Evolutionary conservation across 2,113 vertebrate genomes (phyloP).

Genomic region (Pseudorasbora parva): DNA sequence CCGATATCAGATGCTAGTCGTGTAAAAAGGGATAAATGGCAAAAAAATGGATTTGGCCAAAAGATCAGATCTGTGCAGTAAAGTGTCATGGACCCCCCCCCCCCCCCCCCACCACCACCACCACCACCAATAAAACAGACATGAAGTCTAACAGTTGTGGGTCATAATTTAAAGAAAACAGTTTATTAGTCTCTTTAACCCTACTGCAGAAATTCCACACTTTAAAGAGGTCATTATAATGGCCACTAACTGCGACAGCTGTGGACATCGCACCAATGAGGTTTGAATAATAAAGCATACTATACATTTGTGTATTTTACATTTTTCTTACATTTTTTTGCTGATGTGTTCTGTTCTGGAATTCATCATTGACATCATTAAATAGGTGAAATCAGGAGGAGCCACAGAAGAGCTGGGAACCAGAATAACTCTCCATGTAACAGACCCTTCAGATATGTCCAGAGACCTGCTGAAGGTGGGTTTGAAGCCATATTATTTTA

Average conservation of each 20-base stretch:
- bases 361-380: background rate
- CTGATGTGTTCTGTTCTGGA: background rate
- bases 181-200: slow-evolving; percentile 67
- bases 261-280: slow-evolving; percentile 93
- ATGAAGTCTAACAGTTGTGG: background rate
- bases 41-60: no score
- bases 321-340: background rate
- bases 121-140: no score
- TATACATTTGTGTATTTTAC: background rate
- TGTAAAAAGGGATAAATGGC: no score
- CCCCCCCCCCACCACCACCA: no score
- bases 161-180: background rate
- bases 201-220: slow-evolving; percentile 86
- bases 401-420: slow-evolving; percentile 86
- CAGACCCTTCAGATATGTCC: slow-evolving; percentile 86
- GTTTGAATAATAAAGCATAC: slow-evolving; percentile 61
- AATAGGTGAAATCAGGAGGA: slow-evolving; percentile 87
- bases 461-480: slow-evolving; percentile 90
- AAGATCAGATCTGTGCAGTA: no score
- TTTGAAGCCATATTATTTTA: background rate
- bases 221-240: slow-evolving; percentile 98
- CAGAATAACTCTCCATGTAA: slow-evolving; percentile 86
- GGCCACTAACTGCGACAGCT: slow-evolving; percentile 93
- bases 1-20: no score
- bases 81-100: no score